Conservation (phyloP, 2,888 invertebrate genomes). For the Sarcophaga rosellei region DNA sequence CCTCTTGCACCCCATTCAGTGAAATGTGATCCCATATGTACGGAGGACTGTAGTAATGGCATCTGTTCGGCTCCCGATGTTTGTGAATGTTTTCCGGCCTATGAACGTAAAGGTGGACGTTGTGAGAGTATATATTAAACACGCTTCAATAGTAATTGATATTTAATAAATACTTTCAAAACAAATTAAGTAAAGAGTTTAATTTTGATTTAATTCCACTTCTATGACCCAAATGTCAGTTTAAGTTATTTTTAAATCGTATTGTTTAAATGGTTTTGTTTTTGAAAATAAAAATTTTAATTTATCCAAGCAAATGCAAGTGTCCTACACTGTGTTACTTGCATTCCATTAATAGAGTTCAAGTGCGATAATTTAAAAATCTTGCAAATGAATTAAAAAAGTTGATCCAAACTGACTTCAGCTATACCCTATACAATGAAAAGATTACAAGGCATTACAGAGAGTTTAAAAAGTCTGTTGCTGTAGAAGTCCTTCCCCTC, state of each 20-base stretch:
- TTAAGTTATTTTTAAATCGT: conserved; percentile 5
- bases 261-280: conserved; percentile 24
- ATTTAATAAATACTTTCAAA: too few relatives aligned
- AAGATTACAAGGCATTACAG: too few relatives aligned
- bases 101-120: conserved; percentile 65
- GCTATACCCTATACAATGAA: too few relatives aligned
- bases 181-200: background rate
- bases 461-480: background rate
- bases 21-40: conserved; percentile 82
- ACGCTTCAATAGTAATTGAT: background rate
- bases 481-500: conserved; percentile 6
- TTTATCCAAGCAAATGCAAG: conserved; percentile 9
- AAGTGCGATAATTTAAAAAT: conserved; percentile 35
- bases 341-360: conserved; percentile 30
- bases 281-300: conserved; percentile 21
- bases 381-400: background rate
- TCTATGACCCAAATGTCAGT: background rate
- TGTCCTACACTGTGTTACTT: background rate
- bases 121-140: conserved; percentile 63
- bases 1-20: conserved; percentile 81
- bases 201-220: background rate
- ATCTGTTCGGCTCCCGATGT: conserved; percentile 79
- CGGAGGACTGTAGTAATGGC: conserved; percentile 82
- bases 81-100: conserved; percentile 79
- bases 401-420: too few relatives aligned